These are phyloP conservation scores for Cuculus canorus DNA, from an alignment of 2,797 vertebrate genomes.

Conservation along the genomic window DNA sequence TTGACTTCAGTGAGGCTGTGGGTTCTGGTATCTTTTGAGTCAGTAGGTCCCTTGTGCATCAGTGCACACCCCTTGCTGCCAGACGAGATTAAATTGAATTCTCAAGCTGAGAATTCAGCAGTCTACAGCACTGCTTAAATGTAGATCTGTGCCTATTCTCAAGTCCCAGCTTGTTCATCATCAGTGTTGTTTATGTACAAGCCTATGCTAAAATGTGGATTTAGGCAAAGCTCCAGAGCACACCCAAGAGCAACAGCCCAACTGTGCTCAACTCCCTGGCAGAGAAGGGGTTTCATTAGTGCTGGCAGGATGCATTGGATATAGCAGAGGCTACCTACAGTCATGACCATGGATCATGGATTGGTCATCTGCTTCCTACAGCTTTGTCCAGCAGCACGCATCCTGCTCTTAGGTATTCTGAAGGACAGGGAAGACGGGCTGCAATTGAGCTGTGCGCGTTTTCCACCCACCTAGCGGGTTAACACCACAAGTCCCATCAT, in stretches of 20 bases:
- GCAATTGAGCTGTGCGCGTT: not conserved
- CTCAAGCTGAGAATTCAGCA: not conserved
- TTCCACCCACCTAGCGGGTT: no score
- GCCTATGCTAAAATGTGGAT: slow-evolving; percentile 4
- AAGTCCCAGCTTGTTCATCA: slow-evolving; percentile 25
- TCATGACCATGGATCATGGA: no score
- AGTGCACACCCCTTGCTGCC: not conserved
- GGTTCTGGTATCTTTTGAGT: not conserved
- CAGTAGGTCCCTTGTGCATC: not conserved
- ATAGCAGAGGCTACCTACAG: not conserved
- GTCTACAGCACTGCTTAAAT: not conserved
- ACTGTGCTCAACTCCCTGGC: not conserved
- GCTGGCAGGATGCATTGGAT: not conserved
- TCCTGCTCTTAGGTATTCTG: not conserved
- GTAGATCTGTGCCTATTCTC: slow-evolving; percentile 8
- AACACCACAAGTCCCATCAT: not conserved
- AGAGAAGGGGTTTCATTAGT: accelerated
- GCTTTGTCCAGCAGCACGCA: not conserved
- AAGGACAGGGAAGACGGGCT: not conserved
- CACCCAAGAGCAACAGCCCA: slow-evolving; percentile 8
- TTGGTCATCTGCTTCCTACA: not conserved
- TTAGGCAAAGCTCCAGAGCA: slow-evolving; percentile 55
- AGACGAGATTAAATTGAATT: not conserved
- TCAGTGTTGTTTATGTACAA: slow-evolving; percentile 31
- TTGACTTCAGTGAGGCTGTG: not conserved